Evolutionary conservation across 2,888 invertebrate genomes (phyloP).

Genomic region (Philhelius pedissequus): DNA sequence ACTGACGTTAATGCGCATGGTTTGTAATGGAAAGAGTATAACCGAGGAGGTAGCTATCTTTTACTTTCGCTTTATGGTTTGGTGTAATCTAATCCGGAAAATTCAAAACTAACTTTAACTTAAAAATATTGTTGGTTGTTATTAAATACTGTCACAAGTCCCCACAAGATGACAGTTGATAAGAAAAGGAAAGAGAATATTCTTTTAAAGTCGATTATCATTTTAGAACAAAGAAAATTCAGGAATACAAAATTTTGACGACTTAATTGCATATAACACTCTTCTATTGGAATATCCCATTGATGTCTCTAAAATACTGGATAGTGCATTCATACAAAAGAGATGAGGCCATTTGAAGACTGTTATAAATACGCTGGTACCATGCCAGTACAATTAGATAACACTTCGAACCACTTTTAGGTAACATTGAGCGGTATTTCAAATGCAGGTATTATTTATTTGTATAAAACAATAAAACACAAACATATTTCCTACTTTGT

Average conservation of each 20-base stretch:
- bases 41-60: not conserved
- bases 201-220: not conserved
- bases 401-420: too few species aligned
- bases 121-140: not conserved
- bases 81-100: not conserved
- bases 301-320: too few species aligned
- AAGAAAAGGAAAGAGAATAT: not conserved
- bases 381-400: too few species aligned
- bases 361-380: too few species aligned
- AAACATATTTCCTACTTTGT: too few species aligned
- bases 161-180: not conserved
- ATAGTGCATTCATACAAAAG: too few species aligned
- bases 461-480: too few species aligned
- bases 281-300: not conserved
- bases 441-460: too few species aligned
- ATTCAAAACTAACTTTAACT: not conserved
- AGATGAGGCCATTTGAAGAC: too few species aligned
- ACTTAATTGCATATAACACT: not conserved
- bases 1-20: not conserved
- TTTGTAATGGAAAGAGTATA: not conserved
- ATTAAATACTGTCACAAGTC: not conserved
- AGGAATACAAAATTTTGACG: not conserved
- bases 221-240: not conserved
- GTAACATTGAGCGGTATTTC: too few species aligned
- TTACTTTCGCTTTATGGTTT: not conserved